phyloP scores from a whole-genome alignment of 2,888 invertebrate species.

The Pristionchus japonicus region DNA sequence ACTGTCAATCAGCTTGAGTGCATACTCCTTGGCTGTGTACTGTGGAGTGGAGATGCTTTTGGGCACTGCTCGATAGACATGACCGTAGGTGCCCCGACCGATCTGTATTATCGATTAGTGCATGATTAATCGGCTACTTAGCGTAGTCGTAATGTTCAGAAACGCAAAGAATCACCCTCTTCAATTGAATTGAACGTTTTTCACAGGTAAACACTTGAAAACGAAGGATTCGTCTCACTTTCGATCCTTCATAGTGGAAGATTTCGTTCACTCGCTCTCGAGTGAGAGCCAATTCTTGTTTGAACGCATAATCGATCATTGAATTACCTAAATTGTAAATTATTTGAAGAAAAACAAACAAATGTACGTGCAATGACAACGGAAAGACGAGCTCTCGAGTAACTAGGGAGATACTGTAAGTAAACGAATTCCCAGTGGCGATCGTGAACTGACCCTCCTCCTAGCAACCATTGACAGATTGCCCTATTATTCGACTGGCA shows the following conservation, averaged over 20 bases:
- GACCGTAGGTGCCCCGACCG: constrained; percentile 75
- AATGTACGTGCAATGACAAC: neutral
- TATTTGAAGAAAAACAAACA: neutral
- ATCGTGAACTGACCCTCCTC: neutral
- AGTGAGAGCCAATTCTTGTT: constrained; percentile 68
- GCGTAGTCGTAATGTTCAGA: too few relatives aligned
- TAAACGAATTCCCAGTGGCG: neutral
- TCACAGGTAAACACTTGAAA: too few relatives aligned
- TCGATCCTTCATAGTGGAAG: constrained; percentile 98
- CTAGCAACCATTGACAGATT: neutral
- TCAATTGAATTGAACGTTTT: too few relatives aligned
- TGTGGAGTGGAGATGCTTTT: constrained; percentile 78
- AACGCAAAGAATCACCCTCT: too few relatives aligned
- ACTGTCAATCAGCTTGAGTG: constrained; percentile 98
- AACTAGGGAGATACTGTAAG: neutral
- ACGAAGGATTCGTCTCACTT: constrained; percentile 81
- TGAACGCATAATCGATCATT: constrained; percentile 75
- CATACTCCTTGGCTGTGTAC: constrained; percentile 86
- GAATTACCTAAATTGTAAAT: neutral
- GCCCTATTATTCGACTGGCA: neutral
- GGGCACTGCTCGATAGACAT: constrained; percentile 94
- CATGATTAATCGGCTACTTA: too few relatives aligned
- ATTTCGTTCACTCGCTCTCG: constrained; percentile 89
- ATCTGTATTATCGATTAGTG: too few relatives aligned
- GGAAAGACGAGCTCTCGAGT: neutral